Evolutionary conservation across 2,888 invertebrate species (phyloP).

Genomic region (Brachyptera putata): DNA sequence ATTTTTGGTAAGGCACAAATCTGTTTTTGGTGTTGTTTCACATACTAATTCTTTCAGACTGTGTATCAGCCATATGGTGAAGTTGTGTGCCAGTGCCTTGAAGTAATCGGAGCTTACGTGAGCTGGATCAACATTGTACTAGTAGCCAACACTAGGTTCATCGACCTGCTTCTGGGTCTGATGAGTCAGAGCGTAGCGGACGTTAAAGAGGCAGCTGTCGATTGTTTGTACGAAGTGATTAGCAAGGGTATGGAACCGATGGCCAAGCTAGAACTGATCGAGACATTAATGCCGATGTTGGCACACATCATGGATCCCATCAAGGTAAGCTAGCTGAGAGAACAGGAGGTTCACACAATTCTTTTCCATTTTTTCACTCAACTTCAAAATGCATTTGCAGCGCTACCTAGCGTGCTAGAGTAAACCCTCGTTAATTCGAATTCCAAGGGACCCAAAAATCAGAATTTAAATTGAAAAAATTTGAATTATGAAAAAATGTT

Average conservation of each 20-base stretch:
- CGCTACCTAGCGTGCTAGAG: too few relatives aligned
- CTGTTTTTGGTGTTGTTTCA: too few relatives aligned
- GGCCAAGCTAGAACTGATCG: slow-evolving; percentile 50
- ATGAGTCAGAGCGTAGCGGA: slow-evolving; percentile 38
- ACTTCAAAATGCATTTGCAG: too few relatives aligned
- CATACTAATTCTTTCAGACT: too few relatives aligned
- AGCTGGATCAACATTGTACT: slow-evolving; percentile 56
- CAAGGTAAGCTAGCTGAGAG: slow-evolving; percentile 41
- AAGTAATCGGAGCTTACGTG: slow-evolving; percentile 51
- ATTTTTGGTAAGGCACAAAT: too few relatives aligned
- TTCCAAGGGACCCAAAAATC: too few relatives aligned
- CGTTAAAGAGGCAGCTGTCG: slow-evolving; percentile 48
- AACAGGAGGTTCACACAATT: too few relatives aligned
- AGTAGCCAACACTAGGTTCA: slow-evolving; percentile 53
- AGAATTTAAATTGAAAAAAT: too few relatives aligned
- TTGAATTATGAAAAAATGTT: too few relatives aligned
- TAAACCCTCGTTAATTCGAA: too few relatives aligned
- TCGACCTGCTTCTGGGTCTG: slow-evolving; percentile 47
- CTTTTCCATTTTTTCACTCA: too few relatives aligned
- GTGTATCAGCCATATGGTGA: slow-evolving; percentile 36
- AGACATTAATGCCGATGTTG: slow-evolving; percentile 46
- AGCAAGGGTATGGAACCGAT: slow-evolving; percentile 56
- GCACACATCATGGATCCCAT: slow-evolving; percentile 43
- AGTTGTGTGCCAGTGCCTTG: slow-evolving; percentile 45
- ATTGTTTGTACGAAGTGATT: slow-evolving; percentile 51